Percentiles rank a stretch among this genome's conserved stretches.
These are phyloP conservation scores for Cyclargus thomasi DNA, from an alignment of 1,140 invertebrate genomes.

Conservation along the genomic window DNA sequence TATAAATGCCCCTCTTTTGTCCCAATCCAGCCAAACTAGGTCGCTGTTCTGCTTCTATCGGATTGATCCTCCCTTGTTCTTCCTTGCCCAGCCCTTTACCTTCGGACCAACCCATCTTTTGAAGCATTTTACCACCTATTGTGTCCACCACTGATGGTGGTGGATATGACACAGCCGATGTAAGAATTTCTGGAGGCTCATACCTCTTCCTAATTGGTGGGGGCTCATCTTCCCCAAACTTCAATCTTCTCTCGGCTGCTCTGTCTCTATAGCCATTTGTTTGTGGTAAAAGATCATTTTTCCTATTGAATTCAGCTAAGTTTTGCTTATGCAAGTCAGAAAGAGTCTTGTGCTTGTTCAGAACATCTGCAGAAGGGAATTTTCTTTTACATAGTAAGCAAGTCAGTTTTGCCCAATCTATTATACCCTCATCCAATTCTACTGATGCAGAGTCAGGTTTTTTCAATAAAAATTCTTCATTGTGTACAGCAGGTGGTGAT, in stretches of 20 bases:
- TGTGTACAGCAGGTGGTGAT: slow-evolving; percentile 48
- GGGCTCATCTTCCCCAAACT: slow-evolving; percentile 90
- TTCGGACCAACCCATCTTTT: slow-evolving; percentile 99
- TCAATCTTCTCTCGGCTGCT: slow-evolving; percentile 95
- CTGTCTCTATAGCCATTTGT: slow-evolving; percentile 87
- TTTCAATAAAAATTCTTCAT: slow-evolving; percentile 77
- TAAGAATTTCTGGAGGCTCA: slow-evolving; percentile 81
- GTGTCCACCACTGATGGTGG: slow-evolving; percentile 79
- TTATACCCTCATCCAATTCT: slow-evolving; percentile 78
- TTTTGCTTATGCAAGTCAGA: slow-evolving; percentile 98
- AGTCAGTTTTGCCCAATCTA: slow-evolving; percentile 93
- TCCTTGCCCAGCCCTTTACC: slow-evolving; percentile 95
- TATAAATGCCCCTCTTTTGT: slow-evolving; percentile 83
- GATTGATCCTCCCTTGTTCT: slow-evolving; percentile 94
- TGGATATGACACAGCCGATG: slow-evolving; percentile 62
- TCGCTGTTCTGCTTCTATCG: slow-evolving; percentile 85
- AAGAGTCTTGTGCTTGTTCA: slow-evolving; percentile 93
- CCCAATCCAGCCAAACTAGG: slow-evolving; percentile 84
- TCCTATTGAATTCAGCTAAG: slow-evolving; percentile 80
- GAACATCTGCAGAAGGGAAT: slow-evolving; percentile 91
- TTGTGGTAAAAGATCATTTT: slow-evolving; percentile 72
- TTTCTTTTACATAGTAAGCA: slow-evolving; percentile 97
- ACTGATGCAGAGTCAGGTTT: slow-evolving; percentile 74
- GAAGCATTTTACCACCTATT: slow-evolving; percentile 91
- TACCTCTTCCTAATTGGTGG: slow-evolving; percentile 79